Evolutionary conservation across 2,888 invertebrate genomes (phyloP).

Genomic region (Schizotus pectinicornis): DNA sequence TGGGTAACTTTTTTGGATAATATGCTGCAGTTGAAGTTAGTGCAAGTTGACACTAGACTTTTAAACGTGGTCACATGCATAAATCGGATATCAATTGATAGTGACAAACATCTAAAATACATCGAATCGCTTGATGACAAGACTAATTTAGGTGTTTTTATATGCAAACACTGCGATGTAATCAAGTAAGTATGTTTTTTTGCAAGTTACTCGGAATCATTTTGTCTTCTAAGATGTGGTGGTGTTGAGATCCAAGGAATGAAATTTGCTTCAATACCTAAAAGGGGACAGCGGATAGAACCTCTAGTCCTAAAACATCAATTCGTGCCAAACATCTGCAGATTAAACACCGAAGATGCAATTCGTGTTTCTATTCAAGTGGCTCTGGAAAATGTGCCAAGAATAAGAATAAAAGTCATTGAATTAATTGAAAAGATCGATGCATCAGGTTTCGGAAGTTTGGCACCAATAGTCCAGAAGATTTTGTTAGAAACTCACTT

Average conservation of each 20-base stretch:
- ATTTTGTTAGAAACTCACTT: too few relatives aligned
- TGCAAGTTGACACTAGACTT: conserved; percentile 70
- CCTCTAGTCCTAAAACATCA: conserved; percentile 79
- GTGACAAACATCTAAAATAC: conserved; percentile 54
- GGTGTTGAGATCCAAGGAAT: conserved; percentile 81
- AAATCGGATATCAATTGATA: conserved; percentile 60
- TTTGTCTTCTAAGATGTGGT: conserved; percentile 67
- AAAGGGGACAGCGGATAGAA: conserved; percentile 69
- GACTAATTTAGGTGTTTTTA: conserved; percentile 49
- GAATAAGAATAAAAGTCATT: too few relatives aligned
- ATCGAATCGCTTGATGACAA: conserved; percentile 54
- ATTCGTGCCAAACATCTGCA: conserved; percentile 68
- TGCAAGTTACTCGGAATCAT: too few relatives aligned
- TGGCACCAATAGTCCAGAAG: too few relatives aligned
- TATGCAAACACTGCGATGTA: conserved; percentile 55
- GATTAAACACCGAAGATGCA: conserved; percentile 49
- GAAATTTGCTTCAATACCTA: conserved; percentile 76
- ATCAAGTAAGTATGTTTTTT: conserved; percentile 27
- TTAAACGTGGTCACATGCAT: conserved; percentile 72
- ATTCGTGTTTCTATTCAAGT: conserved; percentile 71
- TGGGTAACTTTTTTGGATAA: conserved; percentile 90
- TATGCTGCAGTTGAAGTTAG: conserved; percentile 76
- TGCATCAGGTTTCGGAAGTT: too few relatives aligned
- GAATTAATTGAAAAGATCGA: too few relatives aligned
- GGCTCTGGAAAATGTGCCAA: conserved; percentile 2